These are phyloP conservation scores for Allobates femoralis DNA, from an alignment of 2,797 vertebrate genomes.

Conservation along the genomic window DNA sequence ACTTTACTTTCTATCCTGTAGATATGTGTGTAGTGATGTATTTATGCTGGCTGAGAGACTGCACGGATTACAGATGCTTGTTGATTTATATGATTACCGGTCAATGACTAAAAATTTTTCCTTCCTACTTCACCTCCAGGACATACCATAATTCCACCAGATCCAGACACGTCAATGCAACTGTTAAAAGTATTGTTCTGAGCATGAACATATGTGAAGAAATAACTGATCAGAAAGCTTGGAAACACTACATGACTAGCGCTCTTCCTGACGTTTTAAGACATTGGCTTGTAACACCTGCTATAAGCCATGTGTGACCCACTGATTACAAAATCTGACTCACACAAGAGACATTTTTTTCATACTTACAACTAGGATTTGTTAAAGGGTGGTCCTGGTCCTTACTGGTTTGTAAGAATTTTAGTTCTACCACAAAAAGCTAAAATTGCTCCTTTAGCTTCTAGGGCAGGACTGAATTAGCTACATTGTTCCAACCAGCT, in stretches of 20 bases:
- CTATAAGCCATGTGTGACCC: constrained; percentile 29
- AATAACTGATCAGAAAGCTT: constrained; percentile 61
- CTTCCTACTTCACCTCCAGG: constrained; percentile 67
- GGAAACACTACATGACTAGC: constrained; percentile 63
- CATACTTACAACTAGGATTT: background rate
- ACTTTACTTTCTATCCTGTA: constrained; percentile 19
- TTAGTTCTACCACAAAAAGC: background rate
- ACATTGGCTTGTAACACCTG: constrained; percentile 53
- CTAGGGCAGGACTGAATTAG: background rate
- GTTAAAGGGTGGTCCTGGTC: background rate
- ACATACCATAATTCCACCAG: constrained; percentile 63
- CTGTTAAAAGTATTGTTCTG: constrained; percentile 61
- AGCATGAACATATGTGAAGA: constrained; percentile 63
- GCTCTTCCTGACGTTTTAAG: constrained; percentile 43
- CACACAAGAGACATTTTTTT: constrained; percentile 18
- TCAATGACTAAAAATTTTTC: constrained; percentile 62
- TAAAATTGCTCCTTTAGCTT: background rate
- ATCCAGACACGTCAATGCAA: constrained; percentile 60
- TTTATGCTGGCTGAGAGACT: constrained; percentile 31
- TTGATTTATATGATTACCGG: constrained; percentile 48
- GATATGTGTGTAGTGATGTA: constrained; percentile 9
- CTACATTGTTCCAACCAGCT: constrained; percentile 1
- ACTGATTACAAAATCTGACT: constrained; percentile 21
- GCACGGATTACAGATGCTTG: constrained; percentile 65
- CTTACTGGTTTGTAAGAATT: background rate